Evolutionary conservation across 2,113 vertebrate genomes (phyloP), one percentile per base, ranked within the genome.

Genomic region (Chinchilla lanigera): DNA sequence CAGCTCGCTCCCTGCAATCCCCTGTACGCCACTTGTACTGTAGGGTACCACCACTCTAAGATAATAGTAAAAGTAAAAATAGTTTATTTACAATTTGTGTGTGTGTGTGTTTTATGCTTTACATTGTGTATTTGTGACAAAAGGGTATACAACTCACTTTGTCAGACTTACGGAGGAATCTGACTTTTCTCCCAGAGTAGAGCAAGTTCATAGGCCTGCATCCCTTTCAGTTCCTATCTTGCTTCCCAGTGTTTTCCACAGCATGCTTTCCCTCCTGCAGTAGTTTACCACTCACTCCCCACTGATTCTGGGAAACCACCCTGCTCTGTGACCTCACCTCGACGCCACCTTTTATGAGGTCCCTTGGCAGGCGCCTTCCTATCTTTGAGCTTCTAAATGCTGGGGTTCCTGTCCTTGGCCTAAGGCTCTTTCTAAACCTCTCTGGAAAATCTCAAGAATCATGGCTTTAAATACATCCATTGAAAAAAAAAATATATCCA

Each of bases 301-400:
- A 81, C 52, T 44, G 47, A 30, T 7, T 61, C 65, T n/a, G 60
- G 47, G 56, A 88, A 11, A 26, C 11, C 22, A 75, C 26, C 28
- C 7, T 63, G 77, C 35, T 65, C 60, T 85, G 56, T 82, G 67
- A 52, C 94, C 54, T 92, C 56, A 88, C 96, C 63, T 93, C 47
- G 78, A 65, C 65, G 47, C 28, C 61, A 93, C 73, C 83, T 95
- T 93, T 96, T 94, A 71, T 94, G 78, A 50, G 52, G 13, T 94
- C 93, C 54, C 71, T 54, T 94, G 58, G 52, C 63, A 97, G 69
- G 38, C 13, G 82, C 56, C 41, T 93, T 58, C 8, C 50, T 89
- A 58, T 86, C 58, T n/a, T 22, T 35, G 7, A 95, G 30, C 22
- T 94, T 93, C 58, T 80, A 78, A 89, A 52, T 58, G 41, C 38